A percentile compares a stretch with the other conserved stretches of the same genome.
These are phyloP conservation scores for Doris montereyensis DNA, from an alignment of 2,888 invertebrate species.

Conservation along the genomic window DNA sequence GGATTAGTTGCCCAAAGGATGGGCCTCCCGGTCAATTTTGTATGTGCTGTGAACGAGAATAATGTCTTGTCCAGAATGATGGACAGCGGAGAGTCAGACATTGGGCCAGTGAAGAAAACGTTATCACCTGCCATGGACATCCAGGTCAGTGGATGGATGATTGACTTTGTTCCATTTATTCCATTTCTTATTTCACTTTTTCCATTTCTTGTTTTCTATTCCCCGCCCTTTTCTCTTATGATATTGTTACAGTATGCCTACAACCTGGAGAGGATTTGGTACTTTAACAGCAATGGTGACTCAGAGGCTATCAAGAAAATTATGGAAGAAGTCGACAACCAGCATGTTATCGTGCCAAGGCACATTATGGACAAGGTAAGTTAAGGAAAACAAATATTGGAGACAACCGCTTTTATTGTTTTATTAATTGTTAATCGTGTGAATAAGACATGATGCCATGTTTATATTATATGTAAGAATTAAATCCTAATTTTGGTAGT, in stretches of 20 bases:
- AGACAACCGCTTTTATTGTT: too few species aligned
- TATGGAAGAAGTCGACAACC: constrained; percentile 65
- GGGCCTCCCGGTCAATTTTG: constrained; percentile 73
- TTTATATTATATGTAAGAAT: too few species aligned
- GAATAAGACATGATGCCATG: too few species aligned
- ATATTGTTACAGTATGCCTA: constrained; percentile 71
- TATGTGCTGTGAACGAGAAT: constrained; percentile 73
- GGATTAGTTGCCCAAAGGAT: constrained; percentile 72
- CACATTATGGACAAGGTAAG: constrained; percentile 59
- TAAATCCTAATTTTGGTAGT: too few species aligned
- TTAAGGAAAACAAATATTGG: too few species aligned
- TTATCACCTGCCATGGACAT: constrained; percentile 75
- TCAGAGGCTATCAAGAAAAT: constrained; percentile 54
- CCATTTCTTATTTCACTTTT: not conserved
- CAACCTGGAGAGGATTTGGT: constrained; percentile 73
- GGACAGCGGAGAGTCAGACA: constrained; percentile 57
- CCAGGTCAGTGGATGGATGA: constrained; percentile 56
- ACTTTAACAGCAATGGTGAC: constrained; percentile 67
- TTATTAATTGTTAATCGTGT: too few species aligned
- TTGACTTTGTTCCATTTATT: too few species aligned
- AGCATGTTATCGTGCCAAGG: constrained; percentile 54
- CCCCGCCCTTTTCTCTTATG: not conserved
- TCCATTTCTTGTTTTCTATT: too few species aligned
- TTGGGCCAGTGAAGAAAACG: constrained; percentile 59
- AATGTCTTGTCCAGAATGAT: constrained; percentile 71